phyloP scores from a whole-genome alignment of 2,113 vertebrate species.

The Eptesicus fuscus region DNA sequence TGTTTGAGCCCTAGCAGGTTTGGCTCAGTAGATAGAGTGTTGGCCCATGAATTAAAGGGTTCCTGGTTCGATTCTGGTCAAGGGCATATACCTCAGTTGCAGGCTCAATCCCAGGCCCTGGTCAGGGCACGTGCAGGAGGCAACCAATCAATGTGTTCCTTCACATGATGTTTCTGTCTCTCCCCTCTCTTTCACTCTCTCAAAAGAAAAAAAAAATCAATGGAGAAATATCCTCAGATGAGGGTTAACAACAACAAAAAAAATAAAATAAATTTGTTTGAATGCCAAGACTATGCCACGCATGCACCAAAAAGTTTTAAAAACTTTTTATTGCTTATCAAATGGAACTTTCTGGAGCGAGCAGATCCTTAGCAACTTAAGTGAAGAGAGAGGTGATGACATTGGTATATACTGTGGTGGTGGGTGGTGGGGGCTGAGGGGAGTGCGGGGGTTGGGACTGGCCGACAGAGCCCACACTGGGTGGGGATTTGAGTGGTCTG shows the following conservation, averaged over 20 bases:
- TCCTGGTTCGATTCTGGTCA: too few relatives aligned
- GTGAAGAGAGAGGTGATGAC: not conserved
- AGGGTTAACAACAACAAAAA: too few relatives aligned
- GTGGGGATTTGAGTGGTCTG: not conserved
- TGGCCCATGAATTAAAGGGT: too few relatives aligned
- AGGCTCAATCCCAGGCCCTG: too few relatives aligned
- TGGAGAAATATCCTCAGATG: too few relatives aligned
- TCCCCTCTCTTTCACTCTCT: too few relatives aligned
- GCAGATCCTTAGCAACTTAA: not conserved
- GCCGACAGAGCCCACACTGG: not conserved
- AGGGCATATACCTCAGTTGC: too few relatives aligned
- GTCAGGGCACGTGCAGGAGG: too few relatives aligned
- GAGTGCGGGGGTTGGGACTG: not conserved
- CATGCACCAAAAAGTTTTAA: not conserved
- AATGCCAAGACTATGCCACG: not conserved
- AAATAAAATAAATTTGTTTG: not conserved
- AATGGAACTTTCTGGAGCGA: not conserved
- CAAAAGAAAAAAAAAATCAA: too few relatives aligned
- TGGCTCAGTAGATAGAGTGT: too few relatives aligned
- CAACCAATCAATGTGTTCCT: too few relatives aligned
- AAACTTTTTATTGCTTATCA: not conserved
- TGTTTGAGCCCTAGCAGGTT: not conserved
- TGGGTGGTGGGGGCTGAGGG: accelerated
- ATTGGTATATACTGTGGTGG: not conserved
- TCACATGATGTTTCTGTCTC: too few relatives aligned